These are phyloP conservation scores for Hydraecia micacea DNA, from an alignment of 2,888 invertebrate species.

Conservation along the genomic window DNA sequence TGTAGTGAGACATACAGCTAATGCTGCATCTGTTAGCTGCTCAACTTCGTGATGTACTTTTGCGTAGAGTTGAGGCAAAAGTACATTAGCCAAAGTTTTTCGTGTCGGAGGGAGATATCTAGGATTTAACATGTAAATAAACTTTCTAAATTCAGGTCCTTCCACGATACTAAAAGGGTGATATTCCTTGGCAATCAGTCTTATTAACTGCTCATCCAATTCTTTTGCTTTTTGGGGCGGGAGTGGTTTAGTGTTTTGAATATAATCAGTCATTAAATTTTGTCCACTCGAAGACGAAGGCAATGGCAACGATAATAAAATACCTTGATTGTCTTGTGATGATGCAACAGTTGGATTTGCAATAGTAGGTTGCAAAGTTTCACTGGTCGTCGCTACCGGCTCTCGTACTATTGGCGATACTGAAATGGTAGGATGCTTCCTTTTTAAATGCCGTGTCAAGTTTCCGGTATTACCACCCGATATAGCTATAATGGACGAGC, in stretches of 20 bases:
- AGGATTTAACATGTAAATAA: constrained; percentile 17
- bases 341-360: constrained; percentile 8
- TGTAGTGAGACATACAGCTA: constrained; percentile 8
- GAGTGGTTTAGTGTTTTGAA: neutral
- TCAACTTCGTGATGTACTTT: constrained; percentile 2
- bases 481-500: neutral
- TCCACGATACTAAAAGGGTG: constrained; percentile 50
- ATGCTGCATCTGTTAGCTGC: constrained; percentile 2
- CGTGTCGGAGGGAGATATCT: constrained; percentile 4
- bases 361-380: constrained; percentile 12
- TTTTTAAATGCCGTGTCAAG: constrained; percentile 14
- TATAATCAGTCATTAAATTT: neutral
- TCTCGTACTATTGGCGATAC: constrained; percentile 15
- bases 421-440: constrained; percentile 11
- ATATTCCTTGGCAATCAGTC: constrained; percentile 56
- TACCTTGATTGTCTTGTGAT: constrained; percentile 10
- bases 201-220: constrained; percentile 35
- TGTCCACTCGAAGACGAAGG: constrained; percentile 3
- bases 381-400: constrained; percentile 14
- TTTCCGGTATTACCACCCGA: constrained; percentile 1
- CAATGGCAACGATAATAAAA: neutral
- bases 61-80: constrained; percentile 2
- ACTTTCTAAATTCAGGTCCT: constrained; percentile 33
- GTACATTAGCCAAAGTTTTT: constrained; percentile 12
- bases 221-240: constrained; percentile 3